These are phyloP conservation scores for Hestina assimilis DNA, from an alignment of 1,140 invertebrate genomes.

Conservation along the genomic window DNA sequence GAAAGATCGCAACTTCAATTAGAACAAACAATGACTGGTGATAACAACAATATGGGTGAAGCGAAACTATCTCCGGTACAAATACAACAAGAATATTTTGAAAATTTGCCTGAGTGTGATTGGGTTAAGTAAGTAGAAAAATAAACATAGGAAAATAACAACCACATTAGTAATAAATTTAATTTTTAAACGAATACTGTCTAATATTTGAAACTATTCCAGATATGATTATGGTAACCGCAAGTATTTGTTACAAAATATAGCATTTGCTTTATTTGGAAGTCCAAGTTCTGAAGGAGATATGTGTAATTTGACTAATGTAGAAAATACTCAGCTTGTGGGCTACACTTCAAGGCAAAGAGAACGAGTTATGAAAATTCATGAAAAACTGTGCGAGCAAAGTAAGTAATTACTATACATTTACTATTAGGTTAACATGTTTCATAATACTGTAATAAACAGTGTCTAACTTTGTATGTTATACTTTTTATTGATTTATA, in stretches of 20 bases:
- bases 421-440: background rate
- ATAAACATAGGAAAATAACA: background rate
- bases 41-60: slow-evolving; percentile 15
- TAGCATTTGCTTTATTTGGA: slow-evolving; percentile 69
- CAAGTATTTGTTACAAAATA: slow-evolving; percentile 61
- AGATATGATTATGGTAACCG: slow-evolving; percentile 62
- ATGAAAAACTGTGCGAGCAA: slow-evolving; percentile 64
- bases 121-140: slow-evolving; percentile 61
- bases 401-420: slow-evolving; percentile 40
- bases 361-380: slow-evolving; percentile 59
- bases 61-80: slow-evolving; percentile 44
- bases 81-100: slow-evolving; percentile 71
- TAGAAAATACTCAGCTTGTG: slow-evolving; percentile 43
- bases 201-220: slow-evolving; percentile 22
- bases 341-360: slow-evolving; percentile 60
- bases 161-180: background rate
- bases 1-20: slow-evolving; percentile 19
- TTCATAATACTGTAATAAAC: background rate
- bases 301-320: slow-evolving; percentile 21
- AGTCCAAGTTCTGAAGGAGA: slow-evolving; percentile 57
- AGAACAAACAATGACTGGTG: background rate
- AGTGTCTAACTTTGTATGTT: background rate
- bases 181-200: background rate
- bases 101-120: slow-evolving; percentile 64
- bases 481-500: background rate